A percentile compares a stretch with the other conserved stretches of the same genome.
Conservation (phyloP, 2,888 invertebrate species). For the Amphipyra berbera region DNA sequence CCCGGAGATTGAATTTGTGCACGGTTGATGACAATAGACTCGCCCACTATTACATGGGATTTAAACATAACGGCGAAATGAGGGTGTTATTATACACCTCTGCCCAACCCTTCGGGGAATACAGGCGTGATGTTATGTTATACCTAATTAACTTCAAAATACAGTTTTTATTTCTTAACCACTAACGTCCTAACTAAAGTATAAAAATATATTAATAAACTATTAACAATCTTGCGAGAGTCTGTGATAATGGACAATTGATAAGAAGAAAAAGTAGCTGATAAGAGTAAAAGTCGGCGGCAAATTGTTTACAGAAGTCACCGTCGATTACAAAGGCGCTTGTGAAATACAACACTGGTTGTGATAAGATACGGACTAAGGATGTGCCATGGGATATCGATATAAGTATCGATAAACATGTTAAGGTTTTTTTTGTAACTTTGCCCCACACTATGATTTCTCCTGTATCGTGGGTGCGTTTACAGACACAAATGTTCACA, state of each 20-base stretch:
- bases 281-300: slow-evolving; percentile 61
- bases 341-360: slow-evolving; percentile 64
- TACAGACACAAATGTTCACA: too few species aligned
- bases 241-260: slow-evolving; percentile 35
- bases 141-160: not conserved
- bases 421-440: too few species aligned
- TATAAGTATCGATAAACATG: slow-evolving; percentile 8
- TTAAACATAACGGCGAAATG: too few species aligned
- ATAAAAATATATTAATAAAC: slow-evolving; percentile 4
- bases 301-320: slow-evolving; percentile 63
- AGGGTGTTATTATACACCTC: too few species aligned
- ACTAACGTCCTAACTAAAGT: not conserved
- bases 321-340: slow-evolving; percentile 63
- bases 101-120: too few species aligned
- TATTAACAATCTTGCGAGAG: slow-evolving; percentile 43
- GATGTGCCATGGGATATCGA: slow-evolving; percentile 30
- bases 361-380: slow-evolving; percentile 52
- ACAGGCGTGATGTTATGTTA: too few species aligned
- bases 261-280: slow-evolving; percentile 54
- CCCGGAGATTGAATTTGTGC: too few species aligned
- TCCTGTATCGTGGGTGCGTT: too few species aligned
- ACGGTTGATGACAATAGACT: too few species aligned
- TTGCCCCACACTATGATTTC: too few species aligned
- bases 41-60: too few species aligned
- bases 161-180: not conserved